These are phyloP conservation scores for Anguilla anguilla DNA, from an alignment of 2,797 vertebrate genomes.

Conservation along the genomic window DNA sequence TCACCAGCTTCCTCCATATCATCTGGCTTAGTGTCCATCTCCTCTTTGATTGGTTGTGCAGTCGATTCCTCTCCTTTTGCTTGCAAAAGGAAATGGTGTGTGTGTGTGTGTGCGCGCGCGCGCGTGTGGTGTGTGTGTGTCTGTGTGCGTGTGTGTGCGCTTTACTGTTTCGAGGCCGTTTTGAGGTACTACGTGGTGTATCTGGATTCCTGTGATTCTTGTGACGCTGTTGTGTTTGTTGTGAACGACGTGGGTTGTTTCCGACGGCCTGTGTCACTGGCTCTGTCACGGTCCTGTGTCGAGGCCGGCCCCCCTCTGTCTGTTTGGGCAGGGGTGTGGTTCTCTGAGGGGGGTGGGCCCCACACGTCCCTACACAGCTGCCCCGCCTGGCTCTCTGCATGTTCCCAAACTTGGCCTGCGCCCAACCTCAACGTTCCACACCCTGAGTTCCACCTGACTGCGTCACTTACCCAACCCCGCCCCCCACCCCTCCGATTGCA, in stretches of 20 bases:
- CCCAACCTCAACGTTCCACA: background rate
- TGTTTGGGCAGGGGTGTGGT: background rate
- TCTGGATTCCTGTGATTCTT: background rate
- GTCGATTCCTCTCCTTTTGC: slow-evolving; percentile 37
- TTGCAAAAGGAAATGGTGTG: slow-evolving; percentile 75
- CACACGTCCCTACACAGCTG: background rate
- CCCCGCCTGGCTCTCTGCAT: background rate
- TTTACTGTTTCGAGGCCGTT: background rate
- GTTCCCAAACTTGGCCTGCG: background rate
- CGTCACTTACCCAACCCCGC: background rate
- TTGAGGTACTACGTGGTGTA: background rate
- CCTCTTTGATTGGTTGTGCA: slow-evolving; percentile 33
- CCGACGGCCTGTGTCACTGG: background rate
- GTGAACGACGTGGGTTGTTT: background rate
- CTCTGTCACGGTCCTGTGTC: background rate
- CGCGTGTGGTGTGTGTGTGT: background rate
- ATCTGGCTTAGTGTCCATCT: slow-evolving; percentile 69
- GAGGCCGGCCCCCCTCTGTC: background rate
- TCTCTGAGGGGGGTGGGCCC: background rate
- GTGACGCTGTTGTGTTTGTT: slow-evolving; percentile 12
- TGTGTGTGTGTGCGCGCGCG: slow-evolving; percentile 40
- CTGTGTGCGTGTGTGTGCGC: slow-evolving; percentile 17
- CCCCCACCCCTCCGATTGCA: background rate
- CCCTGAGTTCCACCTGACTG: background rate
- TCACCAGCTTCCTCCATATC: slow-evolving; percentile 78